Evolutionary conservation across 2,888 invertebrate species (phyloP), one percentile per base, ranked within the genome.

Genomic region (Melikaiella ostensackeni): DNA sequence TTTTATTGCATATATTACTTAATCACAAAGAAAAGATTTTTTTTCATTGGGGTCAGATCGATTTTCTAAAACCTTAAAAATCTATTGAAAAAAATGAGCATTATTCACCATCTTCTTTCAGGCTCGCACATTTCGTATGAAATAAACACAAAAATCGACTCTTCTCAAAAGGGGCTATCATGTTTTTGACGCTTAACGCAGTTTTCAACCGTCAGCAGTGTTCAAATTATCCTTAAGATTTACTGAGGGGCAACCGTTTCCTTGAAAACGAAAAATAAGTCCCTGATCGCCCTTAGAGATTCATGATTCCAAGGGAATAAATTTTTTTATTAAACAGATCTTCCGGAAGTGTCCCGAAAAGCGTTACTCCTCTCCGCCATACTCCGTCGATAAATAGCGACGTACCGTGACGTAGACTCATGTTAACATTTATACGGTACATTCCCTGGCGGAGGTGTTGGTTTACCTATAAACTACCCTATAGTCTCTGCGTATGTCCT

Each of bases 401-500:
- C 24, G 24, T 21, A 24, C 24, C 24, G 24, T 1, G 21, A 57
- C 24, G 11, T 27, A 57, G 57, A 57, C 24, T 6, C 24, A 24
- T 57, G 57, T 57, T 57, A 57, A 57, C 21, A 27, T 57, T 57
- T 24, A 42, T 42, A 57, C 24, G 57, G 11, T 57, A 24, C 21
- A 57, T 57, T 3, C 24, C 24, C 57, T 16, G 57, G 13, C 57
- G 24, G 24, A 57, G 57, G 57, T 57, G 57, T 57, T 57, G 24
- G 57, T 24, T 57, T 13, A 57, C 57, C 57, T 24, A 57, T 13
- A 27, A 57, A 57, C 57, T 57, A 13, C 24, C 13, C 57, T 11
- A 27, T 57, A 57, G 57, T 50, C 63, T 27, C 21, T 75, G 55
- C 6, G 59, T 55, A 75, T 66, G 59, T 77, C 57, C 57, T 75